Evolutionary conservation across 2,888 invertebrate species (phyloP).

Genomic region (Empis livida): DNA sequence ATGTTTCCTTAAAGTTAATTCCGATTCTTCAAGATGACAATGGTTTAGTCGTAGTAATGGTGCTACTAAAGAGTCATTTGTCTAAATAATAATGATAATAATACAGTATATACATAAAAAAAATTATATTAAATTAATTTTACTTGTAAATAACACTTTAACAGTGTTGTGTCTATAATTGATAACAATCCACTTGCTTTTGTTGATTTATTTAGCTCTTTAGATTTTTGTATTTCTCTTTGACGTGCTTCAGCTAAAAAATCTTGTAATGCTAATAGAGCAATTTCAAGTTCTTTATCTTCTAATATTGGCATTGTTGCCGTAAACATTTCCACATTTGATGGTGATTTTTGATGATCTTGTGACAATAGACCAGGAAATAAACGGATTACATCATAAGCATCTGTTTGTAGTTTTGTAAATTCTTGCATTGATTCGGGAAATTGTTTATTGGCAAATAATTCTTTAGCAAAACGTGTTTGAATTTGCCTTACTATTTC

Average conservation of each 20-base stretch:
- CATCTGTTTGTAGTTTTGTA: constrained; percentile 78
- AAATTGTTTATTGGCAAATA: constrained; percentile 82
- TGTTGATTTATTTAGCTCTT: constrained; percentile 26
- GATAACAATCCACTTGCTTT: constrained; percentile 55
- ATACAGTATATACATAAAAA: no score
- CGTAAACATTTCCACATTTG: neutral
- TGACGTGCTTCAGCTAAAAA: constrained; percentile 72
- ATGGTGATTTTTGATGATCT: constrained; percentile 21
- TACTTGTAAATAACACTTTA: constrained; percentile 94
- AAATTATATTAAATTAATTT: constrained; percentile 4
- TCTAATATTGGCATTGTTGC: constrained; percentile 40
- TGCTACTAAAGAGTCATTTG: constrained; percentile 89
- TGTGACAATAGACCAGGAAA: constrained; percentile 68
- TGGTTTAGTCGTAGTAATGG: constrained; percentile 81
- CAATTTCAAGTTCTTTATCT: constrained; percentile 76
- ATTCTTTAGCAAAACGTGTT: constrained; percentile 76
- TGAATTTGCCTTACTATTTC: constrained; percentile 79
- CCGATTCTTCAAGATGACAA: constrained; percentile 89
- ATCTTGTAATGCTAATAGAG: constrained; percentile 74
- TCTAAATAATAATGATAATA: no score
- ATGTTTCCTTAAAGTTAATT: constrained; percentile 71
- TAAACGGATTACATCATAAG: constrained; percentile 86
- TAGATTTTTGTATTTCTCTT: constrained; percentile 29
- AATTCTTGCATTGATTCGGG: constrained; percentile 87
- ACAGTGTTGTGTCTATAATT: constrained; percentile 90